Evolutionary conservation across 1,140 invertebrate genomes (phyloP), one percentile per base, ranked within the genome.

Genomic region (Campoletis sonorensis): DNA sequence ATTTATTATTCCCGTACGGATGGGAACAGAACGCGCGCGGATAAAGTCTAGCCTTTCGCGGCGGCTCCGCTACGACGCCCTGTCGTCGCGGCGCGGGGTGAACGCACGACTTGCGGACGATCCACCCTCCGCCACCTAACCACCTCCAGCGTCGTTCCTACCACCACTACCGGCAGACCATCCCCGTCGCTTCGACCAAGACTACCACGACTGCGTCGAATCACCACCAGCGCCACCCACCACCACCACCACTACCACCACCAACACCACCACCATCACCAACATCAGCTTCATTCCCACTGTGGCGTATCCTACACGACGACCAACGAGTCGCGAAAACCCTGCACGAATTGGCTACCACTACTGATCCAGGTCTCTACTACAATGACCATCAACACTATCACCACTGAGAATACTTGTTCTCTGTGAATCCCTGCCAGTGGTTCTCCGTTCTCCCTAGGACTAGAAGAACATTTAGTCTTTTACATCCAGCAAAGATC

Each of bases 91-190:
- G 86, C 86, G 87, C 87, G 86, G 85, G 87, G 88, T 88, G 86
- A 88, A 87, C 87, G 86, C 87, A 88, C 88, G 87, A 87, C 87
- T 88, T 86, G 86, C 84, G 86, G 85, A 85, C 86, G 85, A 85
- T 87, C 87, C 87, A 87, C 86, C 85, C 85, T 88, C 85, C 85
- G 73, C 81, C 83, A 75, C 76, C 79, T 81, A 80, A 54, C 79
- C 79, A 80, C 73, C 79, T 80, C 82, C 82, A 80, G 68, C 78
- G 73, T 79, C 51, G 67, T 81, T 75, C 84, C 80, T 80, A 86
- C 84, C 83, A 85, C 85, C 84, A 86, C 84, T 84, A 84, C 84
- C 73, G 84, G 73, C 81, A 84, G 84, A 84, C 81, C 83, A 84
- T 84, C 85, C 85, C 83, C 79, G 83, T 83, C 85, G 83, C 84